Conservation (phyloP, 2,888 invertebrate genomes). For the Drosophila helvetica region DNA sequence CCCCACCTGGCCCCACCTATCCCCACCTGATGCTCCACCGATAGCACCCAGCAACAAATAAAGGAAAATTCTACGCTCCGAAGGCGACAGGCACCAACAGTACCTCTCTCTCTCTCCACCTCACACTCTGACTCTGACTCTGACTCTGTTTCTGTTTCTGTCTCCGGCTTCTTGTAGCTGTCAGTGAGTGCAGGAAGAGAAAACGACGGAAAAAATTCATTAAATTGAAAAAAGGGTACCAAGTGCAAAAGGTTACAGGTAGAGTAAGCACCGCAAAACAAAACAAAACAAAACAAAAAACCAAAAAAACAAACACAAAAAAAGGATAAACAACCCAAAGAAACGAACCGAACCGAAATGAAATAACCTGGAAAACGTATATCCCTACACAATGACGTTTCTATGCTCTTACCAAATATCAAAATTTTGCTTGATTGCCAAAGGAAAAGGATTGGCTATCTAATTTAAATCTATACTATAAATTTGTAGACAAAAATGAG, state of each 20-base stretch:
- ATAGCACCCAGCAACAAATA: conserved; percentile 24
- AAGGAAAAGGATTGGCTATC: no score
- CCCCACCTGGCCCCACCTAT: neutral
- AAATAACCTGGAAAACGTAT: conserved; percentile 13
- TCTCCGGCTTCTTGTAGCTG: conserved; percentile 67
- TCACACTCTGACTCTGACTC: conserved; percentile 6
- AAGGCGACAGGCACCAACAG: conserved; percentile 30
- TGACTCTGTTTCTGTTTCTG: conserved; percentile 20
- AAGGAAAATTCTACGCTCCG: conserved; percentile 28
- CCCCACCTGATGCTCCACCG: conserved; percentile 35
- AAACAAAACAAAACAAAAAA: conserved; percentile 25
- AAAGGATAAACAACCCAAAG: conserved; percentile 55
- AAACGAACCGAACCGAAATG: conserved; percentile 46
- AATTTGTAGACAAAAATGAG: no score
- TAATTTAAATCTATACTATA: no score
- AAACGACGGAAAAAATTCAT: conserved; percentile 67
- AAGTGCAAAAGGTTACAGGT: conserved; percentile 83
- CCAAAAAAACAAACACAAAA: conserved; percentile 30
- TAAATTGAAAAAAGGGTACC: conserved; percentile 80
- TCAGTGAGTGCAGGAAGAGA: conserved; percentile 57
- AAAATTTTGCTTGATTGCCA: no score
- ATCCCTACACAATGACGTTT: neutral
- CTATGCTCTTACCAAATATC: neutral
- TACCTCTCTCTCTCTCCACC: conserved; percentile 27
- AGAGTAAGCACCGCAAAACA: conserved; percentile 51